phyloP scores from a whole-genome alignment of 2,888 invertebrate genomes.

The Parapristionchus giblindavisi region DNA sequence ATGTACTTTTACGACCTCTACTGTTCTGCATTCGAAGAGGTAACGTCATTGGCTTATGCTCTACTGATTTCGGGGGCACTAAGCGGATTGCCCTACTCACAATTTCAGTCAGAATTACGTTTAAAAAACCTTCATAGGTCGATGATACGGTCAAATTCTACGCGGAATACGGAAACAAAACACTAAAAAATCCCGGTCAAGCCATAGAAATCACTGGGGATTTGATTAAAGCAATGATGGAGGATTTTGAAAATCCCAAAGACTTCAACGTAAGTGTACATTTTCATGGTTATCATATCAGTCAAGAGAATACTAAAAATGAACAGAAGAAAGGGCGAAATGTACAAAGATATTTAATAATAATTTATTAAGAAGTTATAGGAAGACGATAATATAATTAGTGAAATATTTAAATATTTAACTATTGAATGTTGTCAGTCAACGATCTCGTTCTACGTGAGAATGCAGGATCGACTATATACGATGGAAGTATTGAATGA shows the following conservation, averaged over 20 bases:
- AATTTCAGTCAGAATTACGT: background rate
- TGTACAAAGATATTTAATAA: no score
- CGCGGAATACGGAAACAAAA: slow-evolving; percentile 21
- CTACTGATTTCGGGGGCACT: no score
- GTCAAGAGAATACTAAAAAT: no score
- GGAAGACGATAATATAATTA: no score
- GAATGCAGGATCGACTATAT: slow-evolving; percentile 1
- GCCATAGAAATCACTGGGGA: background rate
- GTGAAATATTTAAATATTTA: no score
- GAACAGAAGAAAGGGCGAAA: no score
- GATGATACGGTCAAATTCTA: slow-evolving; percentile 18
- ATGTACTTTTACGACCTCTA: slow-evolving; percentile 19
- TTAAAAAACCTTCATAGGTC: background rate
- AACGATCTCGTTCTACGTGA: background rate
- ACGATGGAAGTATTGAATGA: slow-evolving; percentile 17
- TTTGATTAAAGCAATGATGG: background rate
- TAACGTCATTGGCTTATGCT: no score
- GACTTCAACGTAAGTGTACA: slow-evolving; percentile 4
- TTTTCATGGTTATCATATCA: background rate
- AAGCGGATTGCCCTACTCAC: background rate
- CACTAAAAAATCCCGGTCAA: background rate
- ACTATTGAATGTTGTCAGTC: slow-evolving; percentile 3
- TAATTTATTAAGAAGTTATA: no score
- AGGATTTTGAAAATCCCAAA: background rate
- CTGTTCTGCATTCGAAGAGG: no score